A percentile compares a stretch with the other conserved stretches of the same genome.
Conservation (phyloP, 2,888 invertebrate genomes). For the Coleophora deauratella region DNA sequence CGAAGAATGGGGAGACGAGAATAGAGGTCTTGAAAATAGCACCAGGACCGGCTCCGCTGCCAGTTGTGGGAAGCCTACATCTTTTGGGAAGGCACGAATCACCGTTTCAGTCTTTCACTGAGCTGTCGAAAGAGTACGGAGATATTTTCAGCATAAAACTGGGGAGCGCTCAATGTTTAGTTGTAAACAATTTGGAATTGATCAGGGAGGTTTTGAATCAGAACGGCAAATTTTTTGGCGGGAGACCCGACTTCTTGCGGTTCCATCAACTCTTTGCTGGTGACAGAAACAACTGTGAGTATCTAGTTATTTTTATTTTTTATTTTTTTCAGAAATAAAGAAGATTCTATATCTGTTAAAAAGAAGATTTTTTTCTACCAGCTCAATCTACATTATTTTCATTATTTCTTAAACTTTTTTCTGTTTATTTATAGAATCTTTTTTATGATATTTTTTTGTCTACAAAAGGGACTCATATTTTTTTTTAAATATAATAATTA, state of each 20-base stretch:
- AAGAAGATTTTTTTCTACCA: not conserved
- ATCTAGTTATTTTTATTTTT: constrained; percentile 10
- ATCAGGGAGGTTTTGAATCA: constrained; percentile 85
- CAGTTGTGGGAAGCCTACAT: constrained; percentile 82
- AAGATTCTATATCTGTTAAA: not conserved
- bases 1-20: constrained; percentile 32
- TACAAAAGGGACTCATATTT: no score
- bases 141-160: constrained; percentile 81
- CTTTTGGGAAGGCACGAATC: constrained; percentile 76
- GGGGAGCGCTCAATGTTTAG: constrained; percentile 80
- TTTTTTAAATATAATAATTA: no score
- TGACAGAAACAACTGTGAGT: constrained; percentile 91
- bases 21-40: constrained; percentile 48
- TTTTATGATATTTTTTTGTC: no score
- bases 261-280: constrained; percentile 89
- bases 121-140: constrained; percentile 79
- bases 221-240: constrained; percentile 87
- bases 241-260: constrained; percentile 85
- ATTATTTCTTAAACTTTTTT: not conserved
- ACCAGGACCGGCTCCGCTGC: constrained; percentile 79
- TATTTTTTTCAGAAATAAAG: not conserved
- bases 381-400: not conserved
- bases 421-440: constrained; percentile 1
- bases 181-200: constrained; percentile 81
- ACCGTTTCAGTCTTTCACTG: constrained; percentile 83